phyloP scores from a whole-genome alignment of 2,113 vertebrate genomes.

The Genyomyrus donnyi region DNA sequence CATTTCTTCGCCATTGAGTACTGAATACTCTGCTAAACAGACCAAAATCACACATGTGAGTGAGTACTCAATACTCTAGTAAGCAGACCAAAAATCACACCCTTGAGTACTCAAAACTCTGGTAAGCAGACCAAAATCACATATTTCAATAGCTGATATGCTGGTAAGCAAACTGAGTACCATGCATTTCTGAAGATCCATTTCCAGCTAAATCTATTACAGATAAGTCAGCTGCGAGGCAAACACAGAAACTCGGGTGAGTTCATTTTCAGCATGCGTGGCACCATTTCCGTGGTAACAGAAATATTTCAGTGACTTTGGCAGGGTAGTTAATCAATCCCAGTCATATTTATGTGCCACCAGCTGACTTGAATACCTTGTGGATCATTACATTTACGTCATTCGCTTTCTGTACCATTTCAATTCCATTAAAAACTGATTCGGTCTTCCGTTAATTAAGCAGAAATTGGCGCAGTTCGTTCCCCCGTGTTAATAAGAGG shows the following conservation, averaged over 20 bases:
- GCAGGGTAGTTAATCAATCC: slow-evolving; percentile 27
- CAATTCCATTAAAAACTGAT: slow-evolving; percentile 36
- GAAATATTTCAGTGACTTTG: slow-evolving; percentile 14
- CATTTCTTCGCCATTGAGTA: neutral
- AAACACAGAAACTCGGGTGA: neutral
- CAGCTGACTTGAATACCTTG: slow-evolving; percentile 16
- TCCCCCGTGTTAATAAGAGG: slow-evolving; percentile 30
- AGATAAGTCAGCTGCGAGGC: neutral
- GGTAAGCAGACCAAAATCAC: neutral
- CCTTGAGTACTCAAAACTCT: neutral
- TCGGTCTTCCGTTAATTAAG: slow-evolving; percentile 33
- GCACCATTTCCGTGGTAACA: neutral
- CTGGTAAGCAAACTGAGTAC: neutral
- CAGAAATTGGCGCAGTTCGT: slow-evolving; percentile 31
- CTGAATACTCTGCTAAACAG: neutral
- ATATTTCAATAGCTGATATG: neutral
- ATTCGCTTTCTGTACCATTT: slow-evolving; percentile 31
- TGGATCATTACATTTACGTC: slow-evolving; percentile 26
- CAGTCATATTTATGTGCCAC: slow-evolving; percentile 19
- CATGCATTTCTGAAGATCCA: neutral
- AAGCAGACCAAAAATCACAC: neutral
- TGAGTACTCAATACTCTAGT: neutral
- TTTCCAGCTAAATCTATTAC: neutral
- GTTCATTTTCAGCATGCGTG: neutral
- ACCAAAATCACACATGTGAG: neutral